phyloP scores from a whole-genome alignment of 2,113 vertebrate genomes.

The Pogona vitticeps region DNA sequence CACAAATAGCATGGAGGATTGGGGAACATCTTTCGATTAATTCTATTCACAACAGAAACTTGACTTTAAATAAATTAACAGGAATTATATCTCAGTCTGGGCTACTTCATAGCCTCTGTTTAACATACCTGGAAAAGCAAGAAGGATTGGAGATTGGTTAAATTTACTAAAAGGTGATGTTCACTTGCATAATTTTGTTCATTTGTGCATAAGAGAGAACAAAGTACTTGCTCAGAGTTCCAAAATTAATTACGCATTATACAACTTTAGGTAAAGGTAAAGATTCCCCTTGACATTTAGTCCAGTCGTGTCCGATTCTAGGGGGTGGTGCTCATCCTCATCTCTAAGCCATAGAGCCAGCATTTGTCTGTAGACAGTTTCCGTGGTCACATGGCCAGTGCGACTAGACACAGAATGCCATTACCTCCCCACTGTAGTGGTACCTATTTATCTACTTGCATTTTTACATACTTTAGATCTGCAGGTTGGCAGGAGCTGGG shows the following conservation, averaged over 20 bases:
- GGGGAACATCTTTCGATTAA: neutral
- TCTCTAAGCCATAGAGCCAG: no score
- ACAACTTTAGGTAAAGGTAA: no score
- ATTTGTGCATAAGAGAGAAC: neutral
- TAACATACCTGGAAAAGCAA: neutral
- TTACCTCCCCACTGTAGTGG: no score
- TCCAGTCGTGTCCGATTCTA: no score
- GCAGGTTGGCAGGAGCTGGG: no score
- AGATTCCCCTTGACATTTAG: no score
- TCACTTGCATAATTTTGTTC: neutral
- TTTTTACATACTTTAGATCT: no score
- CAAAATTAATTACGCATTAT: neutral
- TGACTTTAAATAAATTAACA: neutral
- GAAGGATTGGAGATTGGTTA: neutral
- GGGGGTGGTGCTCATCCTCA: no score
- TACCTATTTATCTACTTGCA: no score
- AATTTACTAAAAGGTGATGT: neutral
- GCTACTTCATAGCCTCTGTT: neutral
- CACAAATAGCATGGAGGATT: slow-evolving; percentile 25
- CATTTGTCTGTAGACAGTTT: no score
- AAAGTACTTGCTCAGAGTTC: neutral
- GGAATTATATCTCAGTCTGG: neutral
- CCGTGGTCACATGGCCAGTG: no score
- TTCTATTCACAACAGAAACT: rapidly evolving
- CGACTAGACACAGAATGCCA: no score